phyloP scores from a whole-genome alignment of 1,140 invertebrate genomes.

The Thaumetopoea pityocampa region DNA sequence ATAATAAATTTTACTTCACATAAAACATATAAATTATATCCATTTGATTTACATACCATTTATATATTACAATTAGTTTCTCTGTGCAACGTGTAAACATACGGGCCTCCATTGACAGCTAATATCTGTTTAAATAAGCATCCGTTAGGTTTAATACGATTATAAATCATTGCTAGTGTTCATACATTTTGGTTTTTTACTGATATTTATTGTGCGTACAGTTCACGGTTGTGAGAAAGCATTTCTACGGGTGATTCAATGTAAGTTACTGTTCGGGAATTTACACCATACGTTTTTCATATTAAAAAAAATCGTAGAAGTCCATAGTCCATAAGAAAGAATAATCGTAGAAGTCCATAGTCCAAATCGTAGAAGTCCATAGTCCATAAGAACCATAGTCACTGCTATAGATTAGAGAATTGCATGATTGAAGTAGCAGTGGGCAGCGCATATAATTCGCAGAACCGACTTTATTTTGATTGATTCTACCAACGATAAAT shows the following conservation, averaged over 20 bases:
- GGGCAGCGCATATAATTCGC: no score
- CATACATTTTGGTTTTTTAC: slow-evolving; percentile 42
- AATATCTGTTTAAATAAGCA: slow-evolving; percentile 55
- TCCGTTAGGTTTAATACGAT: slow-evolving; percentile 41
- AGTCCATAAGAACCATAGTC: no score
- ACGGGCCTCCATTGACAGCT: slow-evolving; percentile 58
- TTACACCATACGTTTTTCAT: slow-evolving; percentile 26
- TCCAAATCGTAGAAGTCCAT: no score
- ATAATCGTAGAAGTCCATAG: no score
- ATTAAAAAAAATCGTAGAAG: slow-evolving; percentile 9
- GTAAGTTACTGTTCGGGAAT: slow-evolving; percentile 26
- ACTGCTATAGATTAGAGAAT: no score
- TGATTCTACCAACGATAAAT: no score
- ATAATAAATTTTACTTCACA: neutral
- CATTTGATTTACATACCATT: slow-evolving; percentile 10
- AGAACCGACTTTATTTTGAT: no score
- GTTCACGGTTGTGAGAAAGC: slow-evolving; percentile 41
- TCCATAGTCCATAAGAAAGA: no score
- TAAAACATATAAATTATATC: slow-evolving; percentile 5
- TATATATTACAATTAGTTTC: slow-evolving; percentile 13
- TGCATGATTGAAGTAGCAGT: no score
- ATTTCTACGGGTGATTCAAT: slow-evolving; percentile 20
- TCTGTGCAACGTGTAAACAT: slow-evolving; percentile 23
- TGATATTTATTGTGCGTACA: slow-evolving; percentile 63
- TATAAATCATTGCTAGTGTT: slow-evolving; percentile 67